Base-by-base conservation (phyloP, 2,888 invertebrate genomes). In the Serrognathus titanus region DNA sequence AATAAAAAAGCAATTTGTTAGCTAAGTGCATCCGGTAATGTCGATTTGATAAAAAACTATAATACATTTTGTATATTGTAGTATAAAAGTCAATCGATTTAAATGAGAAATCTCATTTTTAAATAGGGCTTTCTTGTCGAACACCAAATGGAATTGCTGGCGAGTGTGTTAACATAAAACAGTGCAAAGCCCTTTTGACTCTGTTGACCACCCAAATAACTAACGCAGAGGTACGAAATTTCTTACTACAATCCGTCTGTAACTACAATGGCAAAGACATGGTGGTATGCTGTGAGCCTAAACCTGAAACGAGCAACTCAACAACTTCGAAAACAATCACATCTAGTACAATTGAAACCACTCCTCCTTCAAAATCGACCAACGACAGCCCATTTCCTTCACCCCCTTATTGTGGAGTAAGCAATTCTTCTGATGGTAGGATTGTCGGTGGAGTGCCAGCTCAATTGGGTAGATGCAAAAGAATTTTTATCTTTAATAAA, bases 361-460 rank as follows among this genome's bases (percentile, higher is more conserved):
- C 58, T 52, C 52, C n/a, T n/a, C n/a, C n/a, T n/a, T n/a, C 53
- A 45, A 59, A 38, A 24, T 51, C 55, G 40, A 57, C 38, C 11
- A 51, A 9, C 10, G 37, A 31, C 9, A 35, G 11, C 20, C 4
- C 35, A 16, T 69, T 71, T 60, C 79, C 60, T 11, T 64, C 80
- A 66, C 51, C 79, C 65, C 71, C 85, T 0, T 73, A 83, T 0
- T 92, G 92, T 64, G 92, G 92, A 0, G 68, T 77, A 50, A 84
- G 83, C 41, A 82, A 83, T 60, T 78, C 78, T 0, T 69, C 81
- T 0, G 81, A 82, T 66, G 78, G 79, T 35, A 82, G 87, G 63
- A 84, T 92, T 1, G 90, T 93, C 1, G 90, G 89, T 6, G 93
- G 93, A 0, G 75, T 81, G 0, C 81, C 84, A 8, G 87, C 90